These are phyloP conservation scores for Xanthia icteritia DNA, from an alignment of 2,888 invertebrate genomes.

Conservation along the genomic window DNA sequence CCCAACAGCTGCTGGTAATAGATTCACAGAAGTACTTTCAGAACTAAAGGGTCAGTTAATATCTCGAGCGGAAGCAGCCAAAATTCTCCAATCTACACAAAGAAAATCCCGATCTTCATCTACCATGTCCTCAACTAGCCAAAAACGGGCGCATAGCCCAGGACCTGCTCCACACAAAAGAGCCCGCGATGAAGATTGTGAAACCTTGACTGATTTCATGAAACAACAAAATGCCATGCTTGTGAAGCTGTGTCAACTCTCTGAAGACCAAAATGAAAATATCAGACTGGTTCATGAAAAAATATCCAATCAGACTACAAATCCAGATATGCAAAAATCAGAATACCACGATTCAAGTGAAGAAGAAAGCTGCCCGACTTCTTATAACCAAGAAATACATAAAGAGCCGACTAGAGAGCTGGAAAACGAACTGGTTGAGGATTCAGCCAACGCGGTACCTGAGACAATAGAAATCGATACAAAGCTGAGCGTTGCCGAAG, in stretches of 20 bases:
- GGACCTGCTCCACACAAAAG: conserved; percentile 2
- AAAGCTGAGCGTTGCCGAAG: too few species aligned
- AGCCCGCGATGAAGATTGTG: neutral
- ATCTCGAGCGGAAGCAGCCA: conserved; percentile 29
- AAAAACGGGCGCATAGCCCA: neutral
- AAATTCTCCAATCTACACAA: conserved; percentile 24
- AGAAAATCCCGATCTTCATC: too few species aligned
- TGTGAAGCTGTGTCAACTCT: conserved; percentile 25
- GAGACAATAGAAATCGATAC: too few species aligned
- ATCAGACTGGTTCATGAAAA: neutral
- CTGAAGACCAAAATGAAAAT: conserved; percentile 24
- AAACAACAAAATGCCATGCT: conserved; percentile 29
- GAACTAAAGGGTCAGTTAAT: conserved; percentile 27
- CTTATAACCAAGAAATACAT: too few species aligned
- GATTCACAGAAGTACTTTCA: conserved; percentile 28
- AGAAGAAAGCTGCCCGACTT: too few species aligned
- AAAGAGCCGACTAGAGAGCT: too few species aligned
- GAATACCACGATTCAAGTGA: too few species aligned
- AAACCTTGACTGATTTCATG: conserved; percentile 16
- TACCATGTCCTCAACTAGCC: neutral
- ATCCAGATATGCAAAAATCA: too few species aligned
- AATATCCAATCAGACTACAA: neutral
- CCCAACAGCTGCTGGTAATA: conserved; percentile 21
- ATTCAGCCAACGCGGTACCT: too few species aligned
- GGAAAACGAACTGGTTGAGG: too few species aligned